These are phyloP conservation scores for Haemorhous mexicanus DNA, from an alignment of 2,113 vertebrate genomes.

Conservation along the genomic window DNA sequence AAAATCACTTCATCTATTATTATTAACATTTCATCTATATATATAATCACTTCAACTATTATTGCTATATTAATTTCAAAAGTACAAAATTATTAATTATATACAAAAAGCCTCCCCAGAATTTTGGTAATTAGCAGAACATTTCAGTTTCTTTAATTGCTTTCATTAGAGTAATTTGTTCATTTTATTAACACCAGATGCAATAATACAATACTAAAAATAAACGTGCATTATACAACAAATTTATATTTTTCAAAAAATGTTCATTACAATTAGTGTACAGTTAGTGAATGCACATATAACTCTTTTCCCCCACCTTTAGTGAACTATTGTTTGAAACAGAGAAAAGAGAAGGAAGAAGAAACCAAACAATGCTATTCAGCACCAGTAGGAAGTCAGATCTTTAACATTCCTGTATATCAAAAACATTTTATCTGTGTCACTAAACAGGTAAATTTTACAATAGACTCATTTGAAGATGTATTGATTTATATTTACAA, in stretches of 20 bases:
- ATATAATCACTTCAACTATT: not conserved
- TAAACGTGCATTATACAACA: constrained; percentile 78
- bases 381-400: constrained; percentile 81
- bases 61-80: constrained; percentile 32
- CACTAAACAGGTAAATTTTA: constrained; percentile 69
- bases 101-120: constrained; percentile 17
- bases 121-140: constrained; percentile 56
- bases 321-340: constrained; percentile 66
- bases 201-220: constrained; percentile 74
- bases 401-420: constrained; percentile 72
- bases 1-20: not conserved
- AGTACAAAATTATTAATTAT: constrained; percentile 28
- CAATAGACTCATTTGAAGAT: constrained; percentile 69
- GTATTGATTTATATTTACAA: constrained; percentile 75
- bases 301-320: constrained; percentile 8
- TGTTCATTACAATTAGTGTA: constrained; percentile 65
- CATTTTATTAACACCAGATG: constrained; percentile 77
- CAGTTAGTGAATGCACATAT: constrained; percentile 60
- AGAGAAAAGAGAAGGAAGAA: constrained; percentile 59
- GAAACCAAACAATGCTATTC: constrained; percentile 73
- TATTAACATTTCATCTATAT: not conserved
- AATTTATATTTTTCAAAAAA: constrained; percentile 59
- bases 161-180: constrained; percentile 61
- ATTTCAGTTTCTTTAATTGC: constrained; percentile 55
- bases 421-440: constrained; percentile 73